These are phyloP conservation scores for Lepidurus apus DNA, from an alignment of 1,140 invertebrate genomes.

Conservation along the genomic window DNA sequence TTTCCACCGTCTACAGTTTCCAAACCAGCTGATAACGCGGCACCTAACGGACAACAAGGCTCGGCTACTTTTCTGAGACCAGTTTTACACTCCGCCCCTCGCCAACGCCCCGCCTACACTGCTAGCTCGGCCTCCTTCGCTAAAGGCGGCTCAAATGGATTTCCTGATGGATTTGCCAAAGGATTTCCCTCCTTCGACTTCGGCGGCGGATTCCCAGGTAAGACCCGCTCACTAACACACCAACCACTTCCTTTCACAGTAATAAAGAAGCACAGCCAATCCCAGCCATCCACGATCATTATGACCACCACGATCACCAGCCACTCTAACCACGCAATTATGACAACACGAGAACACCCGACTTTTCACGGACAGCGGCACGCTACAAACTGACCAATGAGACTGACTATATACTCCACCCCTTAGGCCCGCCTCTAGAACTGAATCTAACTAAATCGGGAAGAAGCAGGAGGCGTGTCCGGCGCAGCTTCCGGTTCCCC, in stretches of 20 bases:
- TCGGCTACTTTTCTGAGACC: background rate
- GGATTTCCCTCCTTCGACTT: conserved; percentile 32
- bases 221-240: background rate
- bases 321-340: background rate
- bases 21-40: background rate
- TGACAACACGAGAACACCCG: background rate
- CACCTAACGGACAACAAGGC: background rate
- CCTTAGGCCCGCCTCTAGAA: background rate
- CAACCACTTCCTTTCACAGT: background rate
- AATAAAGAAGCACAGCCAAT: background rate
- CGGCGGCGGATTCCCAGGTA: conserved; percentile 29
- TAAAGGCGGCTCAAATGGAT: conserved; percentile 19
- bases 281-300: background rate
- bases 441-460: background rate
- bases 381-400: background rate
- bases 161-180: conserved; percentile 31
- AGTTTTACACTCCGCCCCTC: background rate
- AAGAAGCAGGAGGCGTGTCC: background rate
- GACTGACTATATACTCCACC: background rate
- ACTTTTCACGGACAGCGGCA: background rate
- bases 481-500: background rate
- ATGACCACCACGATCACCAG: background rate
- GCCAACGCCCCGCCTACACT: background rate
- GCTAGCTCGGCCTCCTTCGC: background rate
- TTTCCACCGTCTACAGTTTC: background rate